Evolutionary conservation across 2,888 invertebrate genomes (phyloP).

Genomic region (Volucella inflata): DNA sequence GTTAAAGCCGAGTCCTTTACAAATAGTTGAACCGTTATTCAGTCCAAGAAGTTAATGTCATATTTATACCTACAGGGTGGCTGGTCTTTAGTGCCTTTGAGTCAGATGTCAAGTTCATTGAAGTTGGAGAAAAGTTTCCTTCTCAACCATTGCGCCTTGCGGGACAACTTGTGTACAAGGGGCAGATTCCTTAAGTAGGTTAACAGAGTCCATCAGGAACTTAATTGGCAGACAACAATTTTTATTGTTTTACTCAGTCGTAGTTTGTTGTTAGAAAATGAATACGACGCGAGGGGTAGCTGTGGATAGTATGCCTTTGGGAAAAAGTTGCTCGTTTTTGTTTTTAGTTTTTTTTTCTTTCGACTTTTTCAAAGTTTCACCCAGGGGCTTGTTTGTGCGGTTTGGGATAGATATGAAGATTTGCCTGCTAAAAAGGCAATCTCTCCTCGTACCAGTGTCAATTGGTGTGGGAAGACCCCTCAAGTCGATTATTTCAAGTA

Average conservation of each 20-base stretch:
- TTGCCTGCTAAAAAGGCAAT: conserved; percentile 5
- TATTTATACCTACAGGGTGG: neutral
- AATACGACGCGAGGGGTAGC: neutral
- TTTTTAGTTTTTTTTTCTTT: conserved; percentile 6
- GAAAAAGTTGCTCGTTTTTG: conserved; percentile 35
- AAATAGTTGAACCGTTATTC: neutral
- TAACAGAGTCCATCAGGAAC: conserved; percentile 57
- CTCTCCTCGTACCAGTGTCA: too few relatives aligned
- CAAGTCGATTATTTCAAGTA: neutral
- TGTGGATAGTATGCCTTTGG: conserved; percentile 37
- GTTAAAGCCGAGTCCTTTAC: conserved; percentile 3
- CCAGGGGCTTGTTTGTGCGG: conserved; percentile 62
- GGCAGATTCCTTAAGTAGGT: conserved; percentile 46
- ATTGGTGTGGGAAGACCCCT: neutral
- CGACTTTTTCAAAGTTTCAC: conserved; percentile 21
- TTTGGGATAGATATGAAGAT: conserved; percentile 37
- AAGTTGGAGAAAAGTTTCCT: conserved; percentile 32
- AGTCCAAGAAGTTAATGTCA: neutral
- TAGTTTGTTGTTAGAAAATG: conserved; percentile 41
- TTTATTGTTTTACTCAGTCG: conserved; percentile 59
- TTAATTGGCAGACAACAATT: conserved; percentile 68
- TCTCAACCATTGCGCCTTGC: conserved; percentile 1
- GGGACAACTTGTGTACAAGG: conserved; percentile 20
- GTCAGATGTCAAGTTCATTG: conserved; percentile 68
- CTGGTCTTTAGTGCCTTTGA: conserved; percentile 4